Percentiles rank a stretch among this genome's conserved stretches.
These are phyloP conservation scores for Epinephelus cyanopodus DNA, from an alignment of 2,113 vertebrate genomes.

Conservation along the genomic window DNA sequence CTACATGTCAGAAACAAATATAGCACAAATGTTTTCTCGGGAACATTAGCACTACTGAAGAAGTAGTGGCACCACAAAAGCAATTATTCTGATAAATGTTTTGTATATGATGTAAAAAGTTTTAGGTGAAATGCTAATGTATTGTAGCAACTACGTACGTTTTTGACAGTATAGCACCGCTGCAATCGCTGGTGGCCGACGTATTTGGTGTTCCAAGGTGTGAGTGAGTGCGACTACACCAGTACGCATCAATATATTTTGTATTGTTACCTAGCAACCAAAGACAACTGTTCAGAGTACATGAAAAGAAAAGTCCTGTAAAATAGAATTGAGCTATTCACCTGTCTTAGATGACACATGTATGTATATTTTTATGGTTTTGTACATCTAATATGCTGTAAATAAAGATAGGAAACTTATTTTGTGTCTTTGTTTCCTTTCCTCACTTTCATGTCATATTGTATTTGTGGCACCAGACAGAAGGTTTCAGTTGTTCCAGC, in stretches of 20 bases:
- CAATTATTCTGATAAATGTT: constrained; percentile 80
- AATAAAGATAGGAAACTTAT: constrained; percentile 82
- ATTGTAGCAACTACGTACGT: constrained; percentile 64
- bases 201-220: constrained; percentile 25
- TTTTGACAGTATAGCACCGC: constrained; percentile 39
- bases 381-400: constrained; percentile 86
- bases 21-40: constrained; percentile 74
- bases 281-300: constrained; percentile 56
- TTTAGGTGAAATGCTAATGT: constrained; percentile 69
- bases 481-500: not conserved
- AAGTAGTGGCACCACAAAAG: constrained; percentile 77
- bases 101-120: constrained; percentile 88
- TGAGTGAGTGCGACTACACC: constrained; percentile 17
- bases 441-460: too few relatives aligned
- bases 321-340: constrained; percentile 71
- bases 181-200: constrained; percentile 27
- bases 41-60: constrained; percentile 74
- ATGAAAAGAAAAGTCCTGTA: constrained; percentile 56
- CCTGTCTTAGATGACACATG: constrained; percentile 72
- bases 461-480: not conserved
- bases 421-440: constrained; percentile 1
- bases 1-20: constrained; percentile 64
- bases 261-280: constrained; percentile 62
- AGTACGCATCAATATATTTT: constrained; percentile 10
- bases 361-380: constrained; percentile 85